Conservation (phyloP, 1,140 invertebrate species). For the Amyelois transitella region DNA sequence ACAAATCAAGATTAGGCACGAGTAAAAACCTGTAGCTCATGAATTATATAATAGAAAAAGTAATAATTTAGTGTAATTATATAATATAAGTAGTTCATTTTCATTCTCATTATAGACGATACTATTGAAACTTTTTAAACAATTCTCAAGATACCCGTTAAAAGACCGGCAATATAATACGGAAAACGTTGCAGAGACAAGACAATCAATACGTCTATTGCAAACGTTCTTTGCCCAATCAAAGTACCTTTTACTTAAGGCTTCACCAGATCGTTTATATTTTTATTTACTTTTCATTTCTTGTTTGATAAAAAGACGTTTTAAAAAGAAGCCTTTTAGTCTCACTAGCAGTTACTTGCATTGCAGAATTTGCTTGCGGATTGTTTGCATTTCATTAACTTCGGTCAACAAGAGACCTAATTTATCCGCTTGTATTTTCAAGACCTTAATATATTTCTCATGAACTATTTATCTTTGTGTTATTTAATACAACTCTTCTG, state of each 20-base stretch:
- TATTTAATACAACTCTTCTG: not conserved
- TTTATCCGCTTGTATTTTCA: slow-evolving; percentile 45
- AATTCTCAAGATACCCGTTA: not conserved
- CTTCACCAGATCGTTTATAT: not conserved
- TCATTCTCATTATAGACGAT: too few relatives aligned
- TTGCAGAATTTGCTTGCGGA: slow-evolving; percentile 42
- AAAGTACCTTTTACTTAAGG: not conserved
- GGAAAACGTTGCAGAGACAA: not conserved
- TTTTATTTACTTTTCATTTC: not conserved
- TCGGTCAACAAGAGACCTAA: slow-evolving; percentile 51
- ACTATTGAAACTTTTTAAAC: too few relatives aligned
- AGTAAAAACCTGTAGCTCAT: too few relatives aligned
- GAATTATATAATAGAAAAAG: too few relatives aligned
- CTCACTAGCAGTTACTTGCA: slow-evolving; percentile 19
- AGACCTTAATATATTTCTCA: slow-evolving; percentile 5
- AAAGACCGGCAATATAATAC: not conserved
- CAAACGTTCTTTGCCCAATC: not conserved
- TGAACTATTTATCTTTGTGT: not conserved
- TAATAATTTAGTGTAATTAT: too few relatives aligned
- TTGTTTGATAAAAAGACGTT: not conserved
- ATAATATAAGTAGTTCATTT: too few relatives aligned
- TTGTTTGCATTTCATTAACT: slow-evolving; percentile 64
- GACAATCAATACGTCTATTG: not conserved
- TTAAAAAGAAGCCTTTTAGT: not conserved
- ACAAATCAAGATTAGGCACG: too few relatives aligned